These are phyloP conservation scores for Capitulum mitella DNA, from an alignment of 2,888 invertebrate species.

Conservation along the genomic window DNA sequence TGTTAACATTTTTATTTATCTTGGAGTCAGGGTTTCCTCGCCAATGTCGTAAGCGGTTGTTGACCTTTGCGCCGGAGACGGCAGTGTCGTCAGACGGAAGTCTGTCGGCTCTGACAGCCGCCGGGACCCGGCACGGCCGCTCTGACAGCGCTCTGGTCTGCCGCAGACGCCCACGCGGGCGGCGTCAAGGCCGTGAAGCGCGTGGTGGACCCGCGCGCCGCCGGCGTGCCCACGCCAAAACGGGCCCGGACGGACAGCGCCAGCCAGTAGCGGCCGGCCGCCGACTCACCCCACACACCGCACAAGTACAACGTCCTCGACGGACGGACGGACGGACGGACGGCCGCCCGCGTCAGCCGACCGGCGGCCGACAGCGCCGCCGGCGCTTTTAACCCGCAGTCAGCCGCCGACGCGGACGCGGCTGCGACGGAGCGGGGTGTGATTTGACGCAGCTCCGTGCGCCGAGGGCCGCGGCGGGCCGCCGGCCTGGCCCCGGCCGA, in stretches of 20 bases:
- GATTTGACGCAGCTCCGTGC: too few species aligned
- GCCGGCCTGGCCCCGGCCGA: too few species aligned
- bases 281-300: neutral
- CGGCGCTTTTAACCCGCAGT: neutral
- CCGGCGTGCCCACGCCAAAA: neutral
- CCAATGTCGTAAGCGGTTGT: too few species aligned
- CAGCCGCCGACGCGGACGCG: too few species aligned
- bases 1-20: too few species aligned
- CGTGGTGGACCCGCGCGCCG: neutral
- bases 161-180: constrained; percentile 3
- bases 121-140: neutral
- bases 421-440: neutral
- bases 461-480: neutral
- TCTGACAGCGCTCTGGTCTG: neutral
- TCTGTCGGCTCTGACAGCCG: too few species aligned
- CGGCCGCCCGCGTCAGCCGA: neutral
- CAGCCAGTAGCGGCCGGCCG: constrained; percentile 13
- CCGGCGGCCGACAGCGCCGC: neutral
- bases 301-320: constrained; percentile 5
- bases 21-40: too few species aligned
- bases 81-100: too few species aligned
- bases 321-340: too few species aligned
- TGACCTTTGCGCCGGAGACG: too few species aligned
- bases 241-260: neutral
- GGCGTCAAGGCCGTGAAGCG: constrained; percentile 18